Evolutionary conservation across 37 sponge, comb jelly and placozoan species (phyloP), one percentile per base, ranked within the genome.

Genomic region (Axinella damicornis): DNA sequence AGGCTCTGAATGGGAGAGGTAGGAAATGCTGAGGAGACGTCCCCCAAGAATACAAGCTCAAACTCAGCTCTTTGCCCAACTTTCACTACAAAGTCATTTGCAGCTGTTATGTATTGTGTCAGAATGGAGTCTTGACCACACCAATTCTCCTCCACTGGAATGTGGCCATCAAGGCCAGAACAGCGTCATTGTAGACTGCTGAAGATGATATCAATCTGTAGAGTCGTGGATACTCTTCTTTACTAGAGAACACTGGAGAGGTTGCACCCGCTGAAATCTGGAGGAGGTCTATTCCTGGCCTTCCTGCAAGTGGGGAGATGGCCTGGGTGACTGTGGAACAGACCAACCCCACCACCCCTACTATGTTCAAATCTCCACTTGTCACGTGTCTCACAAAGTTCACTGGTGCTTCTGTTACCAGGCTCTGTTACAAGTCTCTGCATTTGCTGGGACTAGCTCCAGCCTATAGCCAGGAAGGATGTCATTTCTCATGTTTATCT

Each of bases 311-410:
- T 20, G 71, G 71, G 22, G 82, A 82, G 25, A 82, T n/a, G 20
- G 38, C 28, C 11, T 55, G 72, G 28, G 57, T 24, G 34, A 72
- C 27, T 60, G 82, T 35, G 19, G 82, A 57, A 30, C 82, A 82
- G 9, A 71, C 40, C 54, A 82, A 28, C 52, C 81, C 81, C 15
- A 82, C 60, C 19, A 82, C 71, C 22, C 82, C 82, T 2, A 82
- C 73, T 37, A 71, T 38, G 19, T 52, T 41, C 24, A 56, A 33
- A 30, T 4, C 46, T 59, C 33, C 59, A 30, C 37, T 36, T 19
- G 72, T 32, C 46, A 46, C 46, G 4, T 9, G 46, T 46, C 46
- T 46, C 46, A 46, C 46, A 46, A 46, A 46, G 46, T 46, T 46
- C 46, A 9, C 46, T 46, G 46, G 46, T 46, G 46, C 46, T 46